phyloP scores from a whole-genome alignment of 2,797 vertebrate species.

The Xenopus petersii region DNA sequence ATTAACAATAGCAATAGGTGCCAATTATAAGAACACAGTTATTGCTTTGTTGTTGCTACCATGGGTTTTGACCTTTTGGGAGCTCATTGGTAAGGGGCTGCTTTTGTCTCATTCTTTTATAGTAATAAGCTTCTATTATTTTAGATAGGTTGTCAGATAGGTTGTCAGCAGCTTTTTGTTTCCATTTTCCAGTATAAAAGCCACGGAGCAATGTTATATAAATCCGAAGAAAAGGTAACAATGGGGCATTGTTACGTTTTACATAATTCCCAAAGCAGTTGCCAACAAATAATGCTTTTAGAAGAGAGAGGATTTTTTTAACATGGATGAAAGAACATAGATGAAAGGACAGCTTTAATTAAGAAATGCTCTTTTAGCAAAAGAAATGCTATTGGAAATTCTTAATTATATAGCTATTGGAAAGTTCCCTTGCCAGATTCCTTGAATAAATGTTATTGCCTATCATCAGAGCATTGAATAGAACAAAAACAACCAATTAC shows the following conservation, averaged over 20 bases:
- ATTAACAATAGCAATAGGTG: conserved; percentile 25
- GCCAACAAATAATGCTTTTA: conserved; percentile 1
- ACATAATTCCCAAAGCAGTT: conserved; percentile 6
- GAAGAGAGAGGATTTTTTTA: neutral
- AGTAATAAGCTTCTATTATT: conserved; percentile 30
- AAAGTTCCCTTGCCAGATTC: conserved; percentile 37
- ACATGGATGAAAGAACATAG: neutral
- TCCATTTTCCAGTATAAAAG: conserved; percentile 27
- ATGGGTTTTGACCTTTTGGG: conserved; percentile 53
- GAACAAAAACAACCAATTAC: too few relatives aligned
- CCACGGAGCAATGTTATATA: conserved; percentile 5
- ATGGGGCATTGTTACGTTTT: neutral
- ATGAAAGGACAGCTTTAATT: conserved; percentile 8
- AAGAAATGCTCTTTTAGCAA: neutral
- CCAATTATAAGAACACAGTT: conserved; percentile 49
- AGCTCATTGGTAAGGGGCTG: conserved; percentile 44
- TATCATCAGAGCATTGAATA: too few relatives aligned
- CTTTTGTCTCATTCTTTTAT: conserved; percentile 39
- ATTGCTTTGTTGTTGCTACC: conserved; percentile 49
- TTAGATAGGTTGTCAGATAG: conserved; percentile 30
- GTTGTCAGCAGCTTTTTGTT: conserved; percentile 2
- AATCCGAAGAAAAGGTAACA: conserved; percentile 17
- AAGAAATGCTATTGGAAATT: too few relatives aligned
- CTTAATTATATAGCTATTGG: too few relatives aligned
- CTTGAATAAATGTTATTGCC: too few relatives aligned